These are phyloP conservation scores for Acrocephalus scirpaceus DNA, from an alignment of 2,797 vertebrate species.

Conservation along the genomic window DNA sequence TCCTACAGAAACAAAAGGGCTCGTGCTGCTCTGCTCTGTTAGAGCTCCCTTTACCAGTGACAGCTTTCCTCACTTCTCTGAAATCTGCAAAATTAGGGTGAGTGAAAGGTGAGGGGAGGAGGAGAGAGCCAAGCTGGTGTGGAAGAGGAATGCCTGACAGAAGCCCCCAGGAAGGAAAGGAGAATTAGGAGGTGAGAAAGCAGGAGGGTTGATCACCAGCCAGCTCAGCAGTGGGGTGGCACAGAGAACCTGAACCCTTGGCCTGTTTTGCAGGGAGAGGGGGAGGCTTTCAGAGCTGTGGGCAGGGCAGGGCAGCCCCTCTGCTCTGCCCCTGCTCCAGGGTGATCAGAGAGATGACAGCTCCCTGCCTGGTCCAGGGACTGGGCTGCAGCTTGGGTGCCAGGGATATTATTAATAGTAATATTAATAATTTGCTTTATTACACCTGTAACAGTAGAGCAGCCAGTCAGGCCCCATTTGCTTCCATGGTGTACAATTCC, in stretches of 20 bases:
- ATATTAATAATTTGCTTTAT: neutral
- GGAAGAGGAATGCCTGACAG: neutral
- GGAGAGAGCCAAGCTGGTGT: neutral
- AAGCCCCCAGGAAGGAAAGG: neutral
- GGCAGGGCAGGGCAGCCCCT: fast-evolving
- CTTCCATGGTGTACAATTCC: neutral
- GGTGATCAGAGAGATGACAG: neutral
- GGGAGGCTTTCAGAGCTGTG: neutral
- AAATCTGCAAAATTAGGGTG: conserved; percentile 26
- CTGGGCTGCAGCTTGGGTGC: neutral
- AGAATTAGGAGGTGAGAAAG: neutral
- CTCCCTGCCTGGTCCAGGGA: neutral
- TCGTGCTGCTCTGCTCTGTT: neutral
- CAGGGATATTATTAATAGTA: neutral
- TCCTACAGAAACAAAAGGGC: neutral
- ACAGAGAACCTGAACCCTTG: neutral
- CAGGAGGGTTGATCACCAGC: neutral
- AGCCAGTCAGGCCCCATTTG: neutral
- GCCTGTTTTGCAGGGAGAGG: neutral
- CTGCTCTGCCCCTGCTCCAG: neutral
- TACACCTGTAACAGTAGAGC: neutral
- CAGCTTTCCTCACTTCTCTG: neutral
- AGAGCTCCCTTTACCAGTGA: neutral
- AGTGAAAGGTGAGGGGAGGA: neutral
- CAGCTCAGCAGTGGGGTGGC: fast-evolving